Evolutionary conservation across 2,888 invertebrate species (phyloP), one percentile per base, ranked within the genome.

Genomic region (Pammene aurita): DNA sequence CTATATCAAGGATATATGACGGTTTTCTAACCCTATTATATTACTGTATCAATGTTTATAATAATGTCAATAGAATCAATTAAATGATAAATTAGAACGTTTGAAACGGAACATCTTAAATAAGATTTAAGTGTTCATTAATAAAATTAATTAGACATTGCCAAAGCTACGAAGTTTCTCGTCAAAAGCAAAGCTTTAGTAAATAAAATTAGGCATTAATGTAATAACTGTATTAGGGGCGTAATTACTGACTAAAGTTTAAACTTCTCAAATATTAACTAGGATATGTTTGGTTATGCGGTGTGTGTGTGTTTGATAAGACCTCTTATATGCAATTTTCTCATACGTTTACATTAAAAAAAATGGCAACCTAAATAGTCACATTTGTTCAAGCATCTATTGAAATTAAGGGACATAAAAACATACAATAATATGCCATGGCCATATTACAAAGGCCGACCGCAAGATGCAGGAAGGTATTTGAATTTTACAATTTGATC

Each of bases 181-280:
- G 13, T 42, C 42, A 57, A 57, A 57, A 57, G 42, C 42, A 18
- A 13, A 10, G 41, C 41, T n/a, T 42, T 13, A 16, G 7, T 18
- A 16, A 57, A 18, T 26, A 13, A 26, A 18, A 48, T 48, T 16
- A 16, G 48, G 46, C 16, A 13, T 42, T 18, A 6, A 57, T 42
- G 7, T 42, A 13, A 41, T 16, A 13, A 41, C n/a, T n/a, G n/a
- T n/a, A n/a, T n/a, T 34, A 11, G 7, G 16, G 41, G 41, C 16
- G 56, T 56, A 38, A 56, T 42, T 13, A 57, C 42, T 42, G 41
- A 42, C 41, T 57, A 11, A 41, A 11, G 16, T 56, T 56, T 38
- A 14, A 41, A 10, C 56, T 11, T 56, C 16, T 5, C 38, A 13
- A 18, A 57, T 57, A 57, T 57, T 26, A 57, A 18, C n/a, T 42